Evolutionary conservation across 2,113 vertebrate genomes (phyloP).

Genomic region (Tichodroma muraria): DNA sequence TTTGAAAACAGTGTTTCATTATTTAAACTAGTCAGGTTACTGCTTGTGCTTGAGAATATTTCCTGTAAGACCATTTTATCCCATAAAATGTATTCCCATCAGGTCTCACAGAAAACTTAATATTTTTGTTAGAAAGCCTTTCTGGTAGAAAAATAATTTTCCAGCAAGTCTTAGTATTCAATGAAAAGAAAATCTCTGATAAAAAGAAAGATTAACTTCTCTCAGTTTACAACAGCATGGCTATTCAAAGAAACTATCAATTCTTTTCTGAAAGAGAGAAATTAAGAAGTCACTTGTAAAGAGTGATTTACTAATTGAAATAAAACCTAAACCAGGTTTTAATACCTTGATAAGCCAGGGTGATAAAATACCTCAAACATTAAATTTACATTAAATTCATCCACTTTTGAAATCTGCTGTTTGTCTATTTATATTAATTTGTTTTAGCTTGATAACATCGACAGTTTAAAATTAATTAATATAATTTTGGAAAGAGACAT

Average conservation of each 20-base stretch:
- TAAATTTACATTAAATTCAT: constrained; percentile 1
- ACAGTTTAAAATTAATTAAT: not conserved
- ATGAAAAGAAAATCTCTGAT: not conserved
- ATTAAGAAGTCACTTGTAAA: not conserved
- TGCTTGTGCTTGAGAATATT: not conserved
- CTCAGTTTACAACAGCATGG: not conserved
- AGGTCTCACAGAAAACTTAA: not conserved
- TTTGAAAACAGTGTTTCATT: not conserved
- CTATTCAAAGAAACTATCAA: not conserved
- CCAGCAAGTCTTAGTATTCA: not conserved
- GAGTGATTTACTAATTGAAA: not conserved
- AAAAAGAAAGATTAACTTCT: not conserved
- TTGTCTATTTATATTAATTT: not conserved
- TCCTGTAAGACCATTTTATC: not conserved
- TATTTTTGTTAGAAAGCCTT: not conserved
- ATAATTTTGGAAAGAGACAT: not conserved
- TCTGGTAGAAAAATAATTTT: not conserved
- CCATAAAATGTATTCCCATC: not conserved
- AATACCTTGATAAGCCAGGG: not conserved
- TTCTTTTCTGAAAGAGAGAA: not conserved
- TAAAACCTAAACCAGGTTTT: not conserved
- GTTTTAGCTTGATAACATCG: not conserved
- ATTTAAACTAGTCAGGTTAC: not conserved
- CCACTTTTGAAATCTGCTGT: not conserved
- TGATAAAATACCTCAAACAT: not conserved